Base-by-base conservation (phyloP, 92 coral and sea anemone species). In the Phenganax stokvisi region DNA sequence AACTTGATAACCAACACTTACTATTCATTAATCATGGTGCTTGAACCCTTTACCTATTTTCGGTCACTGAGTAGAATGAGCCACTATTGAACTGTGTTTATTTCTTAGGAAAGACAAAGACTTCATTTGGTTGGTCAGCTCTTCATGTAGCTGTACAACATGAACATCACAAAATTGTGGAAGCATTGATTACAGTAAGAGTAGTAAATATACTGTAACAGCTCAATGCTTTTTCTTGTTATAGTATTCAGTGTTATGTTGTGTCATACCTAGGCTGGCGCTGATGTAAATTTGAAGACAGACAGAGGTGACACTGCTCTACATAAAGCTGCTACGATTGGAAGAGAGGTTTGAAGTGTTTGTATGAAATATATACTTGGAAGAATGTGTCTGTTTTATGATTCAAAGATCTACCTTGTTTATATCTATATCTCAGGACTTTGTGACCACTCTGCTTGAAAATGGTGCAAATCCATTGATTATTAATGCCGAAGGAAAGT, bases 251-350 rank as follows among this genome's bases (percentile, higher is more conserved):
- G 6, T 15, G 25, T 6, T 61, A 8, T 61, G 67, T 25, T 72
- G 68, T 64, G 16, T 56, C 20, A 44, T 8, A 20, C 84, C 12
- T 56, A 96, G 99, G 86, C 88, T 79, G 96, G 97, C 54, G 96
- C 97, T 51, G 89, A 86, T 74, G 91, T 96, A 6, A 92, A 91
- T 79, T 87, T 86, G 15, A 81, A 92, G 54, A 92, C 90, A 89
- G 97, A 97, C 76, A 89, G 90, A 92, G 97, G 97, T 12, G 92
- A 96, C 70, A 96, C 97, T 67, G 85, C 99, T 63, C 88, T 96
- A 4, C 99, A 96, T 68, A 85, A 92, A 16, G 97, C 99, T 0
- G 89, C 99, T 12, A 90, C 92, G 71, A 89, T 97, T 57, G 97
- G 97, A 68, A 84, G 97, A 87, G 84, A 93, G 20, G 99, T 96